Conservation (phyloP, 2,888 invertebrate species). For the Diplazon laetatorius region DNA sequence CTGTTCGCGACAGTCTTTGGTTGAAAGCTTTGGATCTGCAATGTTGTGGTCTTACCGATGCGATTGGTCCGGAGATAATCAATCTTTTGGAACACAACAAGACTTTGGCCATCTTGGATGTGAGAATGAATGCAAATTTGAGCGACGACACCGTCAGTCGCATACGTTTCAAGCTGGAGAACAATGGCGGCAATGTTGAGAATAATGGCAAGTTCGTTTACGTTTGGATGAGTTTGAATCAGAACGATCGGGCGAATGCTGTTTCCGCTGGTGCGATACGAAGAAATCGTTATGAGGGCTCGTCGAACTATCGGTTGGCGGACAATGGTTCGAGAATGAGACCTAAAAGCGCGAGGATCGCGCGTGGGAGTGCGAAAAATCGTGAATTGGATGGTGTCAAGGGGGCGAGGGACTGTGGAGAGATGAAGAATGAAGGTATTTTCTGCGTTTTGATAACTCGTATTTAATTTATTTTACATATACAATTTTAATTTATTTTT, state of each 20-base stretch:
- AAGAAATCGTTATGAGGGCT: constrained; percentile 41
- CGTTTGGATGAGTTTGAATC: constrained; percentile 73
- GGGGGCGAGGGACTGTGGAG: no score
- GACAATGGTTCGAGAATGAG: no score
- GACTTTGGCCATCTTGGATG: constrained; percentile 87
- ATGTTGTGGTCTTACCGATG: constrained; percentile 88
- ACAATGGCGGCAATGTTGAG: constrained; percentile 60
- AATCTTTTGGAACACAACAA: constrained; percentile 87
- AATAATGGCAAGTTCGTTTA: constrained; percentile 72
- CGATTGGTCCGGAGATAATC: constrained; percentile 84
- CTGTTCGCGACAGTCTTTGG: constrained; percentile 91
- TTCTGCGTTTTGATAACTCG: no score
- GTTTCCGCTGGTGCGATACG: constrained; percentile 66
- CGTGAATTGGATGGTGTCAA: no score
- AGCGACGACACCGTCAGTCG: constrained; percentile 83
- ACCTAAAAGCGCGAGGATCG: constrained; percentile 68
- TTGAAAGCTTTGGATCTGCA: constrained; percentile 91
- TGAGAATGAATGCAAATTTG: constrained; percentile 86
- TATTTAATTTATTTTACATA: no score
- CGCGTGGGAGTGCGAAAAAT: no score
- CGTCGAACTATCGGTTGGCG: no score
- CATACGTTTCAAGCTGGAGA: constrained; percentile 75
- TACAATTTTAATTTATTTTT: no score
- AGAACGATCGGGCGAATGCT: constrained; percentile 67
- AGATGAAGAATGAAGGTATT: no score